Conservation (phyloP, 2,797 vertebrate species). For the Mareca strepera region DNA sequence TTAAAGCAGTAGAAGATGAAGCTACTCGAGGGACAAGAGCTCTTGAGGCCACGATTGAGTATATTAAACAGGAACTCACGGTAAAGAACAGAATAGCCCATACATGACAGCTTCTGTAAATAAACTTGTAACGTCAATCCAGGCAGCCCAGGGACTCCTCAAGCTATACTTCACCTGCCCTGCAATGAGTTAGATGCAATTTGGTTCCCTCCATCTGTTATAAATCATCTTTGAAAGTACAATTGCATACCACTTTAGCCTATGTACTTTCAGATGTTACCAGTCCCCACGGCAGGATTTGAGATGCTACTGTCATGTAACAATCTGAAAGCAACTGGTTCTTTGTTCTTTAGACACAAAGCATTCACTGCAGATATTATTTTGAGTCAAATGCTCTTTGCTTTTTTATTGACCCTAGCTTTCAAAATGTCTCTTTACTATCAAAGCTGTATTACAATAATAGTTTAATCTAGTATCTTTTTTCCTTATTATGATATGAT, state of each 20-base stretch:
- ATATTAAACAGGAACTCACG: slow-evolving; percentile 97
- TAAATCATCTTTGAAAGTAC: background rate
- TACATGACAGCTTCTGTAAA: background rate
- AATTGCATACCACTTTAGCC: background rate
- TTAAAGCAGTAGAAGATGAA: slow-evolving; percentile 98
- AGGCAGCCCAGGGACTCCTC: background rate
- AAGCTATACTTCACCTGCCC: background rate
- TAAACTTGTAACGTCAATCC: background rate
- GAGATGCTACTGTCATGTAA: background rate
- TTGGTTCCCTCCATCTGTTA: background rate
- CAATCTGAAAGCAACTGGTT: background rate
- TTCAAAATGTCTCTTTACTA: background rate
- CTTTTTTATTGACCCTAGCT: background rate
- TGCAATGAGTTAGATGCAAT: accelerated
- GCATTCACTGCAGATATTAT: background rate
- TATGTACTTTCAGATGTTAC: background rate
- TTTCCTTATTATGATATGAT: background rate
- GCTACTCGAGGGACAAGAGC: slow-evolving; percentile 97
- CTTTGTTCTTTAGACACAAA: background rate
- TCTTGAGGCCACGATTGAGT: slow-evolving; percentile 96
- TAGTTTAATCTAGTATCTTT: background rate
- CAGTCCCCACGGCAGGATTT: background rate
- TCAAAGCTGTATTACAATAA: background rate
- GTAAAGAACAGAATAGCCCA: slow-evolving; percentile 70
- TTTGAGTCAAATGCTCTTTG: background rate